Evolutionary conservation across 1,140 invertebrate genomes (phyloP).

Genomic region (Ceratosolen fusciceps): DNA sequence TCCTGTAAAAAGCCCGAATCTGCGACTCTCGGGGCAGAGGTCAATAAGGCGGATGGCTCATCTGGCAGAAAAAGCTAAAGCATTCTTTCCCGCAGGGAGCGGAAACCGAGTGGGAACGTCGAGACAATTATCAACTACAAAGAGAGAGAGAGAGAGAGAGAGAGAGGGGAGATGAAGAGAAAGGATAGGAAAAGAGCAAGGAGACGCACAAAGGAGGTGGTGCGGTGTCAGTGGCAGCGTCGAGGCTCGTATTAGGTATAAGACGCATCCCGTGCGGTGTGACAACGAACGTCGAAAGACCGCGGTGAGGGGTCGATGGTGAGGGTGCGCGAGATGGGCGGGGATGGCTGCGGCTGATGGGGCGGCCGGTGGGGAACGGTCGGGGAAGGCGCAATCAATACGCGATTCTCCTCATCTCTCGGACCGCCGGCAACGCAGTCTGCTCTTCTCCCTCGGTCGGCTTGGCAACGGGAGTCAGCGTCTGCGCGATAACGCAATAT

Average conservation of each 20-base stretch:
- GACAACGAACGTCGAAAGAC: not conserved
- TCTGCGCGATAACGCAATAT: slow-evolving; percentile 56
- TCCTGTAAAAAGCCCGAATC: not conserved
- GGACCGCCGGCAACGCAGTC: not conserved
- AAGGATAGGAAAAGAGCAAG: slow-evolving; percentile 37
- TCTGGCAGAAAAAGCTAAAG: not conserved
- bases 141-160: no score
- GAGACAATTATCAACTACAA: slow-evolving; percentile 1
- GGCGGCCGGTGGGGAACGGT: not conserved
- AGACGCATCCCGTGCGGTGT: not conserved
- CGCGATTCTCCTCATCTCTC: slow-evolving; percentile 56
- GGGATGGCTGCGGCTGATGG: not conserved
- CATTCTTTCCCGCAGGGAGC: not conserved
- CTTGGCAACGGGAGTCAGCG: slow-evolving; percentile 62
- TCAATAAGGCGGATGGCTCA: not conserved
- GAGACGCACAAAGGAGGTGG: slow-evolving; percentile 22
- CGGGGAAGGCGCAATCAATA: slow-evolving; percentile 66
- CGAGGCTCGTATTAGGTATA: not conserved
- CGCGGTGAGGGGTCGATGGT: not conserved
- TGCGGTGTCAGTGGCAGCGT: not conserved
- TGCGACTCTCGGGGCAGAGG: not conserved
- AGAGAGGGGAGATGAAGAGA: no score
- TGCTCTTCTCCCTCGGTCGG: slow-evolving; percentile 62
- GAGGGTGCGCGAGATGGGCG: not conserved
- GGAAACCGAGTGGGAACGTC: not conserved